A percentile compares a stretch with the other conserved stretches of the same genome.
phyloP scores from a whole-genome alignment of 1,140 invertebrate species.

The Calephelis nemesis region DNA sequence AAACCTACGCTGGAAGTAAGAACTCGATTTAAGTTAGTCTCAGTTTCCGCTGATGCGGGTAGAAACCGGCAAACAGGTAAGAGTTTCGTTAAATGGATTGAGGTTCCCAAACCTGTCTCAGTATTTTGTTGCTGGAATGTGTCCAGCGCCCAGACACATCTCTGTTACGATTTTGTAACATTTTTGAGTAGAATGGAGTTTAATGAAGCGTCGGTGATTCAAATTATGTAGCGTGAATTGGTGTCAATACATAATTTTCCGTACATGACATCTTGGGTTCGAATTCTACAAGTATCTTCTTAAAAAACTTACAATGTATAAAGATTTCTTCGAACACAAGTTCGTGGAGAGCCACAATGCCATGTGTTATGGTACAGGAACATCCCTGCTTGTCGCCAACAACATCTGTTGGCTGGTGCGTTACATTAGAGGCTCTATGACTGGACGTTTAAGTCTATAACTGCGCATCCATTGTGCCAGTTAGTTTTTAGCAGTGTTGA shows the following conservation, averaged over 20 bases:
- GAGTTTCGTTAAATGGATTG: no score
- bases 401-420: slow-evolving; percentile 30
- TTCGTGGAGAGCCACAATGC: slow-evolving; percentile 30
- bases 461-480: slow-evolving; percentile 29
- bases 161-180: no score
- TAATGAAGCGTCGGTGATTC: neutral
- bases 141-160: no score
- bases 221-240: neutral
- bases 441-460: slow-evolving; percentile 29
- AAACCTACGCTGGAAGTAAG: no score
- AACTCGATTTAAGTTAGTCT: no score
- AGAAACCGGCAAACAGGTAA: no score
- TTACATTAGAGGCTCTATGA: slow-evolving; percentile 29
- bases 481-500: slow-evolving; percentile 40
- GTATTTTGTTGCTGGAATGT: no score
- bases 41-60: no score
- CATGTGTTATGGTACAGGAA: slow-evolving; percentile 40
- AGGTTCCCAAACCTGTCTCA: no score
- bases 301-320: slow-evolving; percentile 32
- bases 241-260: slow-evolving; percentile 17
- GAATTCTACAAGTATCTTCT: slow-evolving; percentile 21
- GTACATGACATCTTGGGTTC: slow-evolving; percentile 30
- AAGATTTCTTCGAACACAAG: slow-evolving; percentile 16
- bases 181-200: no score
- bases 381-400: slow-evolving; percentile 37